Evolutionary conservation across 2,888 invertebrate genomes (phyloP).

Genomic region (Phytoseiulus persimilis): DNA sequence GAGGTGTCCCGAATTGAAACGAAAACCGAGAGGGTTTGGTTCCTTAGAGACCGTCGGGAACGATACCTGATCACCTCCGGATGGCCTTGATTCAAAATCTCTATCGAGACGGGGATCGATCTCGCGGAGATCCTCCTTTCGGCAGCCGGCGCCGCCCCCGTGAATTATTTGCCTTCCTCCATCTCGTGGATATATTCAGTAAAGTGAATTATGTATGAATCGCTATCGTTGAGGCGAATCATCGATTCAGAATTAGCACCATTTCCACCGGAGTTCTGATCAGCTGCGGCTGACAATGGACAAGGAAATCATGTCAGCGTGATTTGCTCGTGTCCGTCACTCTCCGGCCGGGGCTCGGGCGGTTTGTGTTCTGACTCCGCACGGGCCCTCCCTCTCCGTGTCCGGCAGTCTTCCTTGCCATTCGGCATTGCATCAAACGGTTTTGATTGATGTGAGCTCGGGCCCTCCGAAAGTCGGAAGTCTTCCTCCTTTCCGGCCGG

Average conservation of each 20-base stretch:
- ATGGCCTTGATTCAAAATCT: no score
- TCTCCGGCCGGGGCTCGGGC: background rate
- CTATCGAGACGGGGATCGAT: no score
- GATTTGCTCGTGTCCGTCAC: background rate
- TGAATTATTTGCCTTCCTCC: no score
- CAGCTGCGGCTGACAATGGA: background rate
- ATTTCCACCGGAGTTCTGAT: background rate
- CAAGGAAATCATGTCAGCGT: background rate
- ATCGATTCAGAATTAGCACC: background rate
- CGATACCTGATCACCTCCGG: no score
- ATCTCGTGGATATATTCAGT: no score
- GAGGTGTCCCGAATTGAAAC: no score
- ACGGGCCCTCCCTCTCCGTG: background rate
- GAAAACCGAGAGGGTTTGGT: no score
- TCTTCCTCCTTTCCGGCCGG: background rate
- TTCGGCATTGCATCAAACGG: background rate
- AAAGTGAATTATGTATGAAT: no score
- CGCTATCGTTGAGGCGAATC: no score
- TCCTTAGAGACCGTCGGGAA: no score
- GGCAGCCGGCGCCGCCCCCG: no score
- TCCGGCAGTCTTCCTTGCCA: background rate
- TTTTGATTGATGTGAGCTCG: background rate
- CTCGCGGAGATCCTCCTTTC: no score
- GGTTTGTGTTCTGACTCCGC: background rate
- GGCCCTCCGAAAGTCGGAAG: background rate